Conservation (phyloP, 1,140 invertebrate genomes). For the Euborellia annulipes region DNA sequence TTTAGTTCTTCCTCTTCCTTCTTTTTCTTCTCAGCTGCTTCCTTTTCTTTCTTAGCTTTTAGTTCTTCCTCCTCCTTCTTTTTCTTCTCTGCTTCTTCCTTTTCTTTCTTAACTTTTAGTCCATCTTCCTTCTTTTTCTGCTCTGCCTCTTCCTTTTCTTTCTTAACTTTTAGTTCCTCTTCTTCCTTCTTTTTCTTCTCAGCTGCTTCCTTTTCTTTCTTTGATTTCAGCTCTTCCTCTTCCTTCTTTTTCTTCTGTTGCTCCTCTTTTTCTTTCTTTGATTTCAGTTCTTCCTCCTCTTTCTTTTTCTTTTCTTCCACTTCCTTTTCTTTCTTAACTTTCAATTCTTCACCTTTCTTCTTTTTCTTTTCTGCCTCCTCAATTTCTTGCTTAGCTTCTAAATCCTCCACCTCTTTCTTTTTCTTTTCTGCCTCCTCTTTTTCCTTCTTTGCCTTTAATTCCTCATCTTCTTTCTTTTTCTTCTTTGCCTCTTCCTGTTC, state of each 20-base stretch:
- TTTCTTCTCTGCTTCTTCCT: slow-evolving; percentile 14
- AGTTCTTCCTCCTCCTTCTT: slow-evolving; percentile 13
- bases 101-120: slow-evolving; percentile 14
- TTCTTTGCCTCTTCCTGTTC: slow-evolving; percentile 13
- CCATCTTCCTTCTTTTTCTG: slow-evolving; percentile 11
- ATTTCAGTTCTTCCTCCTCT: slow-evolving; percentile 4
- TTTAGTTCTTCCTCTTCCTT: too few species aligned
- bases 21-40: slow-evolving; percentile 14
- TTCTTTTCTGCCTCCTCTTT: slow-evolving; percentile 10
- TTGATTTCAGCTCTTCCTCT: slow-evolving; percentile 15
- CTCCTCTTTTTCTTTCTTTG: slow-evolving; percentile 4
- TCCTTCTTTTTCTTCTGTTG: slow-evolving; percentile 9
- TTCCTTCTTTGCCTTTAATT: slow-evolving; percentile 9
- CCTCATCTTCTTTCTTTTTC: slow-evolving; percentile 13
- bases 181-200: slow-evolving; percentile 16
- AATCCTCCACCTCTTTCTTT: slow-evolving; percentile 4
- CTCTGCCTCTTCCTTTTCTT: slow-evolving; percentile 11
- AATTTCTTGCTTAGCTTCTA: slow-evolving; percentile 1
- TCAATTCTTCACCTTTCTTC: slow-evolving; percentile 12
- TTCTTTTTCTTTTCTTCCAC: slow-evolving; percentile 2
- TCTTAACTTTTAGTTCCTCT: slow-evolving; percentile 13
- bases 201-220: slow-evolving; percentile 15
- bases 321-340: slow-evolving; percentile 9
- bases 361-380: slow-evolving; percentile 3
- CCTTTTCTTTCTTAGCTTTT: slow-evolving; percentile 14